Base-by-base conservation (phyloP, 2,113 vertebrate species). In the Eulemur macaco region DNA sequence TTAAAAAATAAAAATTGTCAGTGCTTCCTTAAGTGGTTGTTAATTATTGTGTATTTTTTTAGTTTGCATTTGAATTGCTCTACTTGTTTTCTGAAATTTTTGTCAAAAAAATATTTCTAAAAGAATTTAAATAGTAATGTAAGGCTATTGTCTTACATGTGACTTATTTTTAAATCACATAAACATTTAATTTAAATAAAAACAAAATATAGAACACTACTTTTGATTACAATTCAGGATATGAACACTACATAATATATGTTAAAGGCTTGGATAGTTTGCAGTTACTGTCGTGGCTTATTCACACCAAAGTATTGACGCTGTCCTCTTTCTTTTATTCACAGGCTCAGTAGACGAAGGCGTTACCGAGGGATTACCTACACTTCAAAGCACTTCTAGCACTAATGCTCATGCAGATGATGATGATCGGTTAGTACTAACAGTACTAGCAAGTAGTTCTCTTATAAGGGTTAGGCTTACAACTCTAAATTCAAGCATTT, bases 301-400 rank as follows among this genome's bases (percentile, higher is more conserved):
- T 68, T 89, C 58, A n/a, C 20, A 78, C 45, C n/a, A n/a, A 9
- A 85, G 45, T 39, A 15, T 42, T 96, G 58, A 97, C 54, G 27
- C 13, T 78, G 7, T 95, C 42, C 0, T 77, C 21, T 71, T 97
- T 96, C n/a, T 97, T 96, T 94, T 86, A 47, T 95, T 97, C 89
- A 94, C 96, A 99, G 99, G 99, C 93, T 99, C 99, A 14, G 99
- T 99, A 98, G 99, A 99, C 94, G 99, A 99, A 98, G 99, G 99
- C 21, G 99, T 99, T 45, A 99, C 99, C 0, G 99, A 99, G 95
- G 99, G 99, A 60, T 71, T 99, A 63, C 99, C 99, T 60, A 99
- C 99, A 34, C 99, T 99, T 95, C 99, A 99, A 1, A 99, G 99
- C 71, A 98, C 99, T 84, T 99, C 99, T 31, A 99, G 98, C 97